Evolutionary conservation across 1,140 invertebrate genomes (phyloP).

Genomic region (Drosophila bipectinata): DNA sequence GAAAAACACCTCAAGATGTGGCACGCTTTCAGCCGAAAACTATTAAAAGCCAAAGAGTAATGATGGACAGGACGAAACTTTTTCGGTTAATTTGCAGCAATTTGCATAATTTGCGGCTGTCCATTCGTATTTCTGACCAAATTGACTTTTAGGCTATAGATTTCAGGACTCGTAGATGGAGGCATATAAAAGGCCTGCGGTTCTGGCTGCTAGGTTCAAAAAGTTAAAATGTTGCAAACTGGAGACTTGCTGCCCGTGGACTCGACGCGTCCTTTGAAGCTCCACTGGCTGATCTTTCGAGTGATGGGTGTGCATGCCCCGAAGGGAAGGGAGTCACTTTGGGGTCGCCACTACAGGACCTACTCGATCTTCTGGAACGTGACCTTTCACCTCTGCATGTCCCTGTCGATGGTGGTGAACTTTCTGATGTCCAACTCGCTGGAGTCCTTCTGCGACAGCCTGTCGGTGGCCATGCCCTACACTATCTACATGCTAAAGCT

Average conservation of each 20-base stretch:
- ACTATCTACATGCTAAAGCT: slow-evolving; percentile 46
- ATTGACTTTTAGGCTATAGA: neutral
- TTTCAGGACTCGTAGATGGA: neutral
- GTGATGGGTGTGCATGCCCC: slow-evolving; percentile 46
- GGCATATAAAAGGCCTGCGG: slow-evolving; percentile 44
- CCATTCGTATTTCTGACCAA: neutral
- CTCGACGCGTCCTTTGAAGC: slow-evolving; percentile 45
- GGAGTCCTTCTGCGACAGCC: slow-evolving; percentile 53
- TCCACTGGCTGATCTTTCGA: slow-evolving; percentile 59
- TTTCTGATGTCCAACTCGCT: slow-evolving; percentile 19
- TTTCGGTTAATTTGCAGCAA: slow-evolving; percentile 52
- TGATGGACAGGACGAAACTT: slow-evolving; percentile 17
- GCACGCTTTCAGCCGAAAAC: slow-evolving; percentile 2
- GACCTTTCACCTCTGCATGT: neutral
- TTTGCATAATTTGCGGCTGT: slow-evolving; percentile 61
- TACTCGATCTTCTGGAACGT: slow-evolving; percentile 31
- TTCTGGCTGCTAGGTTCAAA: neutral
- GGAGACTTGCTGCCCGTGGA: slow-evolving; percentile 21
- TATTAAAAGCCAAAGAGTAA: slow-evolving; percentile 14
- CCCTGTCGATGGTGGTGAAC: slow-evolving; percentile 20
- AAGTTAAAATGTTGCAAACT: neutral
- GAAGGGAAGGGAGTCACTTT: slow-evolving; percentile 1
- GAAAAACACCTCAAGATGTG: neutral
- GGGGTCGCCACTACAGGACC: slow-evolving; percentile 34
- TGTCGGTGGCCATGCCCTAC: slow-evolving; percentile 36